These are phyloP conservation scores for Andricus grossulariae DNA, from an alignment of 1,140 invertebrate species.

Conservation along the genomic window DNA sequence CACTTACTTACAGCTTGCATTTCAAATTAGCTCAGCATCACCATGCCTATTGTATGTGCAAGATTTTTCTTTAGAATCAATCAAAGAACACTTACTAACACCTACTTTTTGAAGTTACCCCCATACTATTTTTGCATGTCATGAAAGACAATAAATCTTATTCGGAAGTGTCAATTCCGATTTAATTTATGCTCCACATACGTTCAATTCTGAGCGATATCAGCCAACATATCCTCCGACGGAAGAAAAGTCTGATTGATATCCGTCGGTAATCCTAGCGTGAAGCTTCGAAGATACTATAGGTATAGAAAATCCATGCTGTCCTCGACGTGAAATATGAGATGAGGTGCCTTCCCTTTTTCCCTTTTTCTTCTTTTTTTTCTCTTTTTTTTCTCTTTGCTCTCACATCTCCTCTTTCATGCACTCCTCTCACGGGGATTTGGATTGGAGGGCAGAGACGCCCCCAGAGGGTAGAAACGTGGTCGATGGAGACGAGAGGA, in stretches of 20 bases:
- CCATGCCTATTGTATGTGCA: no score
- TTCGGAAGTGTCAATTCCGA: background rate
- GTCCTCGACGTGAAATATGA: constrained; percentile 73
- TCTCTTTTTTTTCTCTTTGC: constrained; percentile 30
- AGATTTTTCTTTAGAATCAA: no score
- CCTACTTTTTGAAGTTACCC: no score
- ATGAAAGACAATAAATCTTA: no score
- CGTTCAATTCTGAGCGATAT: constrained; percentile 13
- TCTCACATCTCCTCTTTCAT: constrained; percentile 32
- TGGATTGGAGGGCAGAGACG: constrained; percentile 65
- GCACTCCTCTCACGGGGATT: constrained; percentile 66
- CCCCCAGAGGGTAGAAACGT: constrained; percentile 64
- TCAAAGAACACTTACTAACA: no score
- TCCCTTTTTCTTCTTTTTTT: constrained; percentile 39
- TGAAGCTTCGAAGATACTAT: constrained; percentile 61
- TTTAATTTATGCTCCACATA: background rate
- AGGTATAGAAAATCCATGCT: constrained; percentile 71
- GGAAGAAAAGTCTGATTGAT: constrained; percentile 66
- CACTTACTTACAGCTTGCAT: no score
- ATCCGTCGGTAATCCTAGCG: constrained; percentile 68
- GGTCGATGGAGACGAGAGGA: constrained; percentile 74
- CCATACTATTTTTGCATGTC: no score
- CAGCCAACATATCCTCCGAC: constrained; percentile 46
- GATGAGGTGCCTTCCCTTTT: constrained; percentile 58
- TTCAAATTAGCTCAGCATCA: no score